Base-by-base conservation (phyloP, 1,140 invertebrate genomes). In the Eubasilissa regina region DNA sequence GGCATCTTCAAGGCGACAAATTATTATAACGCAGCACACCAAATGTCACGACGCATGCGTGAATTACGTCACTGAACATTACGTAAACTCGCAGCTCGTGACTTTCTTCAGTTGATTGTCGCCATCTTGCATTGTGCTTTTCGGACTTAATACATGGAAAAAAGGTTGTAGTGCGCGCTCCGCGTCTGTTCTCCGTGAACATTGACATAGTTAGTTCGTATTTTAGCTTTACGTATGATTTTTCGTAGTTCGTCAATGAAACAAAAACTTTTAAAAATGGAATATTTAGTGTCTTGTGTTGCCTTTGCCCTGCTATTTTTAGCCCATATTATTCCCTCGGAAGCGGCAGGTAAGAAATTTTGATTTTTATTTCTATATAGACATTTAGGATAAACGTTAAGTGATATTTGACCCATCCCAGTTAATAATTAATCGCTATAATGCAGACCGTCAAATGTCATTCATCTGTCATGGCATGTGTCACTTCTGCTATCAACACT, bases 221-320 rank as follows among this genome's bases (percentile, higher is more conserved):
- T 80, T 75, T 75, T 68, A 76, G 62, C 72, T 75, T 80, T 75
- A 72, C 73, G 51, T 80, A 75, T 75, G 74, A 80, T 68, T 75
- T 75, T 55, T 56, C 47, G 68, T 68, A 77, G 77, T 78, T 72
- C 47, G 47, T 68, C 78, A 66, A 79, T 79, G 78, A 80, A 80
- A 47, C 60, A 75, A 75, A 80, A 80, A 80, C 78, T 80, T 72
- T 74, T 66, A 25, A 80, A 80, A 78, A 80, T 80, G 79, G 79
- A 80, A 68, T 80, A 80, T 77, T 80, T 80, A 80, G 79, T 80
- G 79, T 80, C 79, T 76, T 80, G 79, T 77, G 79, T 80, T 80
- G 75, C 79, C 75, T 76, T 80, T 35, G 53, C 75, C 47, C 73
- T 77, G 73, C 79, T 80, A 80, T 80, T 80, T 80, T 80, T 80